phyloP scores from a whole-genome alignment of 2,113 vertebrate species.

The Riparia riparia region DNA sequence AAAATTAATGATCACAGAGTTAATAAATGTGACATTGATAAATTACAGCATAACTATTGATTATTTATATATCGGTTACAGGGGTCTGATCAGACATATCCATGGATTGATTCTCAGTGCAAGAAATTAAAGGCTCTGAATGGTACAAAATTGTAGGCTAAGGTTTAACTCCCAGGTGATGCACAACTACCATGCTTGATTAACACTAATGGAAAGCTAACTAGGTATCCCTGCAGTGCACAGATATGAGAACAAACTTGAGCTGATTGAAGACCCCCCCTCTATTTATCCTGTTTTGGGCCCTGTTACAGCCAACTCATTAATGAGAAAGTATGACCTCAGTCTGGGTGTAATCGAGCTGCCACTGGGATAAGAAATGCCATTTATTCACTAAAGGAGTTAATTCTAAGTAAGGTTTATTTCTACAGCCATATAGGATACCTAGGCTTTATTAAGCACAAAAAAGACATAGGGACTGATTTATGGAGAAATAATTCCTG shows the following conservation, averaged over 20 bases:
- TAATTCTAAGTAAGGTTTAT: not conserved
- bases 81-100: not conserved
- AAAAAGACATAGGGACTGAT: not conserved
- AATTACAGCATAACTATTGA: conserved; percentile 42
- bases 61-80: conserved; percentile 40
- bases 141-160: conserved; percentile 1
- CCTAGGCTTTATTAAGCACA: not conserved
- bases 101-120: not conserved
- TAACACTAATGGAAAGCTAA: conserved; percentile 46
- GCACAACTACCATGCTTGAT: not conserved
- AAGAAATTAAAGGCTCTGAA: conserved; percentile 15
- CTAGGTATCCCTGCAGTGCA: conserved; percentile 27
- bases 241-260: conserved; percentile 45
- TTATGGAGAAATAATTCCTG: not conserved
- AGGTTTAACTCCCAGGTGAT: conserved; percentile 32
- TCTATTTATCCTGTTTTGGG: conserved; percentile 1
- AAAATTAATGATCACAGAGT: conserved; percentile 48
- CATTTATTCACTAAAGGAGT: not conserved
- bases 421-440: not conserved
- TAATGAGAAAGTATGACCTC: not conserved
- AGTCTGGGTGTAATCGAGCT: not conserved
- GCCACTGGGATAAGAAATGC: not conserved
- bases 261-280: conserved; percentile 20
- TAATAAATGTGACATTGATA: conserved; percentile 48
- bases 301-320: not conserved